Base-by-base conservation (phyloP, 2,888 invertebrate genomes). In the Drosophila phalerata region DNA sequence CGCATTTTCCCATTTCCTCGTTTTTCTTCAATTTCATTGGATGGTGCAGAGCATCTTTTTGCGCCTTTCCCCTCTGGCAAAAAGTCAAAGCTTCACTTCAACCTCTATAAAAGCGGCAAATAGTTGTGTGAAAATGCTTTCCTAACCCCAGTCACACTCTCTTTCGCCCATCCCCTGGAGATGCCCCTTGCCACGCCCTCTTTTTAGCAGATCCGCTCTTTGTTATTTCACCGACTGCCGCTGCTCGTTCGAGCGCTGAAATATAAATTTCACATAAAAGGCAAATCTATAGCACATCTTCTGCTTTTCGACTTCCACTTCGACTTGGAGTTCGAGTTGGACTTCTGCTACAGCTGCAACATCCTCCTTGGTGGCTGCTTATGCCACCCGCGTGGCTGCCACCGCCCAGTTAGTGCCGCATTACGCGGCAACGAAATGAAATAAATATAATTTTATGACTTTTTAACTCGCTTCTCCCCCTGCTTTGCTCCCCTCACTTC, bases 371-470 rank as follows among this genome's bases (percentile, higher is more conserved):
- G 53, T 55, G 58, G 77, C 73, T 67, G 67, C 68, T 73, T 65
- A 74, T 79, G 88, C 84, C 84, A 84, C 84, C 88, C 84, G 86
- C 81, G 65, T 73, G 73, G 76, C 79, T 56, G 66, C 63, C 61
- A 52, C 49, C 77, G 63, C 61, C 61, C 74, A 67, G 67, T 81
- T 69, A 63, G 72, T 65, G 66, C 64, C 66, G 77, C 86, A 82
- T 85, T 82, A 80, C 76, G 87, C 82, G 87, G 71, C 81, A 75
- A 32, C 69, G 69, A 77, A 85, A 82, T 74, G 85, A 85, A 85
- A 85, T 89, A 85, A 85, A 85, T 85, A 85, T 85, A 67, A 85
- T 85, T 85, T 89, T 85, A 85, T 85, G 85, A 85, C 88, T 85
- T 85, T 85, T 85, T 85, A 85, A 85, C 85, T 85, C 87, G 83